Conservation (phyloP, 2,888 invertebrate species). For the Dicyrtoma fusca region DNA sequence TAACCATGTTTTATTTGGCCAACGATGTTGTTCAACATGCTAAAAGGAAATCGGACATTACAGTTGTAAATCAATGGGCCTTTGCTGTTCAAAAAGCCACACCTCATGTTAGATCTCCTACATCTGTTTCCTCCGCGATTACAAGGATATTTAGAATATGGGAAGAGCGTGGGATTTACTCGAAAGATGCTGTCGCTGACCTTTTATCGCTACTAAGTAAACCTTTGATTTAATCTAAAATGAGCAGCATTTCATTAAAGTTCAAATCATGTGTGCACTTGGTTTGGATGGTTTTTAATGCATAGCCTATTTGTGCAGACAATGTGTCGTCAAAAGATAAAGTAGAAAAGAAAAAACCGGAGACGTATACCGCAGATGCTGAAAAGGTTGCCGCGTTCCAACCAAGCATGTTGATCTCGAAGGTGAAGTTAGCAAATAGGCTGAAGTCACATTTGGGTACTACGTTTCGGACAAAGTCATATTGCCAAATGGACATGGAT, state of each 20-base stretch:
- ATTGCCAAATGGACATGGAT: constrained; percentile 53
- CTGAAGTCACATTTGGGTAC: constrained; percentile 55
- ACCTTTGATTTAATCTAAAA: neutral
- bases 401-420: constrained; percentile 50
- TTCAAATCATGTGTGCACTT: neutral
- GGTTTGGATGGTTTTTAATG: too few relatives aligned
- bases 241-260: too few relatives aligned
- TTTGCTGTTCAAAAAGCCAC: constrained; percentile 89
- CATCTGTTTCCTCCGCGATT: constrained; percentile 53
- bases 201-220: constrained; percentile 72
- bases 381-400: constrained; percentile 54
- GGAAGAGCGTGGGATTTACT: constrained; percentile 90
- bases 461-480: constrained; percentile 53
- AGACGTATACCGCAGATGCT: constrained; percentile 55
- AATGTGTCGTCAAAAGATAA: constrained; percentile 52
- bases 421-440: constrained; percentile 50
- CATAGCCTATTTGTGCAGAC: constrained; percentile 37
- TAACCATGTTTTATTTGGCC: constrained; percentile 89
- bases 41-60: constrained; percentile 78
- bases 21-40: constrained; percentile 98
- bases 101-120: constrained; percentile 51
- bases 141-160: constrained; percentile 84
- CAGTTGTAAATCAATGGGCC: constrained; percentile 83
- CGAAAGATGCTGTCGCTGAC: constrained; percentile 85
- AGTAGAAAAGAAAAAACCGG: constrained; percentile 47